Evolutionary conservation across 2,888 invertebrate genomes (phyloP), one percentile per base, ranked within the genome.

Genomic region (Glyphotaelius pellucidus): DNA sequence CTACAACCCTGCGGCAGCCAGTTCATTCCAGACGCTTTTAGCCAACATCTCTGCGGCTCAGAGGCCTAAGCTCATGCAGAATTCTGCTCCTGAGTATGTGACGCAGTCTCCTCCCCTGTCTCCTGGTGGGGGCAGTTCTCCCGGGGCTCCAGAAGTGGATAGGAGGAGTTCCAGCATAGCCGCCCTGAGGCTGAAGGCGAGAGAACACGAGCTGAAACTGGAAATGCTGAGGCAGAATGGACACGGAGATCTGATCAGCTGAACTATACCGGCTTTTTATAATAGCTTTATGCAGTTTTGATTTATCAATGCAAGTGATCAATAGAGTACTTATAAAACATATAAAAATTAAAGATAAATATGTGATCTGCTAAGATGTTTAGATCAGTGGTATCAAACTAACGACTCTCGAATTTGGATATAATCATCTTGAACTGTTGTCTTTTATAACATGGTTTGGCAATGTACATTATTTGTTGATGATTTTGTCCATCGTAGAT

Each of bases 121-220:
- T n/a, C 96, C 96, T 2, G 96, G 96, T 88, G 96, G 95, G 85
- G 96, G 95, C 93, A 95, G 95, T 93, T 96, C 97, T 1, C 96
- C 97, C 19, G 96, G 96, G 32, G 96, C 96, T 0, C 98, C 97
- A 42, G 98, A 98, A 93, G 97, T 98, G 91, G 98, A 98, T 95
- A 96, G 98, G 93, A 96, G 98, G 94, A 98, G 98, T 94, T 98
- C 98, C 52, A 98, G 98, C 94, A 99, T 99, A 94, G 98, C 98
- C 0, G 98, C 98, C 0, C 95, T 99, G 80, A 96, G 99, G 93
- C 96, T 98, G 94, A 98, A 98, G 94, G 99, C 99, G 0, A 96
- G 99, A 90, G 99, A 99, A 95, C 98, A 99, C 95, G 98, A 99
- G 95, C 95, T 98, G 88, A 97, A 98, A 94, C 95, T 98, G 94